Base-by-base conservation (phyloP, 2,888 invertebrate species). In the Drosophila parthenogenetica region DNA sequence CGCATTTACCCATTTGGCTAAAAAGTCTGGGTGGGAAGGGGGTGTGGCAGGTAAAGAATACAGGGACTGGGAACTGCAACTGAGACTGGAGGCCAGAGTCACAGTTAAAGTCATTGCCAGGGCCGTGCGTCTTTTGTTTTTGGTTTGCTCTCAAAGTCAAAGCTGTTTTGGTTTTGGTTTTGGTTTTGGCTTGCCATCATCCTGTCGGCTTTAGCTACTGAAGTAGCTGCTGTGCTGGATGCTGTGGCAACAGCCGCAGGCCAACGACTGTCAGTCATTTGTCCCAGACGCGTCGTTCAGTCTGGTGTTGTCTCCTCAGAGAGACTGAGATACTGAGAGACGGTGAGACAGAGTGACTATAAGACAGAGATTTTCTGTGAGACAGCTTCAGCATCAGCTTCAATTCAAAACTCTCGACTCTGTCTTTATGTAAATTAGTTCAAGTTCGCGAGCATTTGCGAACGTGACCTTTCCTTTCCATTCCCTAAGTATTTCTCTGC, bases 131-230 rank as follows among this genome's bases (percentile, higher is more conserved):
- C 68, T 62, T 73, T 82, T 82, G 73, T 77, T 79, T 81, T 74
- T 77, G 61, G 54, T 46, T 51, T 55, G 51, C 59, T 60, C 60
- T 65, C 59, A 68, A 68, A 59, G 53, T 57, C 54, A 60, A 49
- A 53, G 74, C 68, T 67, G 68, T 55, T n/a, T 45, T 54, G 54
- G 16, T 32, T 40, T 42, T 42, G 17, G 22, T 67, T 25, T 63
- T 59, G 17, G 61, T 32, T 61, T 63, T 62, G 65, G 69, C 68
- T 70, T 43, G 62, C 57, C 73, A 73, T 76, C 70, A 84, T 77
- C 82, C 86, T 88, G 80, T 81, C 75, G 73, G 89, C 81, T 86
- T 80, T 69, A 78, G 91, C 90, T 90, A 90, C 90, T 90, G 91
- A 90, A 90, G 90, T 89, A 90, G 90, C 90, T 84, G 77, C 77